phyloP scores from a whole-genome alignment of 30 jellyfish, hydroid and myxozoan genomes.

The Turritopsis rubra region DNA sequence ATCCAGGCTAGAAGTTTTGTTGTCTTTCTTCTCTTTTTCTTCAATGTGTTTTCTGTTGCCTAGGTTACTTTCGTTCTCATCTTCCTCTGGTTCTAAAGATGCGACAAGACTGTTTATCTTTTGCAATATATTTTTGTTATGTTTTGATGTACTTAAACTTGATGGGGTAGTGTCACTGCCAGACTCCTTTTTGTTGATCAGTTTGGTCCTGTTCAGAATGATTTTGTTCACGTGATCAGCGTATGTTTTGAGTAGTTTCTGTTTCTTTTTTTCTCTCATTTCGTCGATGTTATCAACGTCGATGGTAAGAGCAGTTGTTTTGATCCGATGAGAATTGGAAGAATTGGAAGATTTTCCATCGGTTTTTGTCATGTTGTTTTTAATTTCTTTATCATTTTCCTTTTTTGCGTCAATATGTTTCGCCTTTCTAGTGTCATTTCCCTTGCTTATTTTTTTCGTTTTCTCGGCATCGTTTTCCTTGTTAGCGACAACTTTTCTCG shows the following conservation, averaged over 20 bases:
- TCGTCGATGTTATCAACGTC: constrained; percentile 2
- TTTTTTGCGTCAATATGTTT: background rate
- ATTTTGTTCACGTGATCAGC: background rate
- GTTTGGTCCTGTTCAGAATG: background rate
- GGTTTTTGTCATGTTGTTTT: background rate
- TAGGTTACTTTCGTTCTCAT: background rate
- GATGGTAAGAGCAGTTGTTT: background rate
- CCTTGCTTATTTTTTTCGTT: background rate
- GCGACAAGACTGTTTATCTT: constrained; percentile 13
- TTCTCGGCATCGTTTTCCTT: background rate
- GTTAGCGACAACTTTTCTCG: background rate
- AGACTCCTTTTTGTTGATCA: background rate
- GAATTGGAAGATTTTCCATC: background rate
- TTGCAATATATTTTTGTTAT: constrained; percentile 15
- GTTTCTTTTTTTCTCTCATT: background rate
- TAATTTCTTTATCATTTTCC: background rate
- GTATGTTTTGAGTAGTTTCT: background rate
- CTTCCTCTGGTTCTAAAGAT: constrained; percentile 24
- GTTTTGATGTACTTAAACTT: background rate
- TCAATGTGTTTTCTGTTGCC: background rate
- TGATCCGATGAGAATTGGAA: background rate
- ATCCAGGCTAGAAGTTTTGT: background rate
- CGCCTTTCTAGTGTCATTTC: background rate
- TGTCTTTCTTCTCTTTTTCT: background rate
- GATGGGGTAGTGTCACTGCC: background rate